Evolutionary conservation across 1,140 invertebrate genomes (phyloP).

Genomic region (Saxidomus purpurata): DNA sequence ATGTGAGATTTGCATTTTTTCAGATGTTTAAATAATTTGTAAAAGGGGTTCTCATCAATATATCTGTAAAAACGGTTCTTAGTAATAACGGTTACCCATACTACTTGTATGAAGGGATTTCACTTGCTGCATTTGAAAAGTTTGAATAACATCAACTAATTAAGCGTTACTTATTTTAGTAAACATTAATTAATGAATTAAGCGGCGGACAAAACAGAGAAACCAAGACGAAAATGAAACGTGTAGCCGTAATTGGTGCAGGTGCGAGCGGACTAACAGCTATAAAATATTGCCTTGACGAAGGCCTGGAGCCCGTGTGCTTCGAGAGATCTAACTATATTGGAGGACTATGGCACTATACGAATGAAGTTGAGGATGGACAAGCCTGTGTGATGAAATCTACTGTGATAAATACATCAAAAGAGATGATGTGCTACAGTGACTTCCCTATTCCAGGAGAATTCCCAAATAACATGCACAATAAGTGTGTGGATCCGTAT

Average conservation of each 20-base stretch:
- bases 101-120: too few species aligned
- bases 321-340: slow-evolving; percentile 84
- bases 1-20: too few species aligned
- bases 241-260: slow-evolving; percentile 83
- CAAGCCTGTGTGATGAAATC: slow-evolving; percentile 80
- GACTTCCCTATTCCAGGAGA: slow-evolving; percentile 87
- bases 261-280: slow-evolving; percentile 85
- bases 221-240: slow-evolving; percentile 57
- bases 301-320: slow-evolving; percentile 83
- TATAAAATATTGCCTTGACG: slow-evolving; percentile 86
- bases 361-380: slow-evolving; percentile 40
- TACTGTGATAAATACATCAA: slow-evolving; percentile 87
- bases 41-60: too few species aligned
- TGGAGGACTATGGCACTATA: slow-evolving; percentile 80
- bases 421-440: slow-evolving; percentile 87
- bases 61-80: too few species aligned
- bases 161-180: too few species aligned
- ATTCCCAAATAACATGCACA: slow-evolving; percentile 86
- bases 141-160: too few species aligned
- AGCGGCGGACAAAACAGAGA: too few species aligned
- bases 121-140: too few species aligned
- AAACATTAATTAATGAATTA: too few species aligned
- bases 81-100: too few species aligned
- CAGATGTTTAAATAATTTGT: too few species aligned
- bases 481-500: slow-evolving; percentile 85